Conservation (phyloP, 64 coral and sea anemone genomes). For the Pachyseris speciosa region DNA sequence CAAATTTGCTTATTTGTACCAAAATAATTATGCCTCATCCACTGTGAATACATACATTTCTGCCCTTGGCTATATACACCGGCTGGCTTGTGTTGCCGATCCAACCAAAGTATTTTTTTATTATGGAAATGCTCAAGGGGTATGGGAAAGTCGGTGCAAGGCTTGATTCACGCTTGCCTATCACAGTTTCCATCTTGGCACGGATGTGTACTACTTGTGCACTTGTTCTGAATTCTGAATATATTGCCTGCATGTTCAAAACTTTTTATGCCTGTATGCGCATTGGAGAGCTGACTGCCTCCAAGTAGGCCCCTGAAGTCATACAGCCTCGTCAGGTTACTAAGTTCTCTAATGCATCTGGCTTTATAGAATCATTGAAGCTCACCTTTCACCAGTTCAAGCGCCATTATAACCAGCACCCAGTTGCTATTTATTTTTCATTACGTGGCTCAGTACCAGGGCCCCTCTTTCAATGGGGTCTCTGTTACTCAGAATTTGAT, state of each 20-base stretch:
- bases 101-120: constrained; percentile 14
- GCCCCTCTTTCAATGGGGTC: background rate
- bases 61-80: background rate
- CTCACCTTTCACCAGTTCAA: too few species aligned
- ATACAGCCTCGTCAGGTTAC: background rate
- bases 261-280: constrained; percentile 15
- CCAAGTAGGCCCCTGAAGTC: background rate
- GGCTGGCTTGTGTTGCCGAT: background rate
- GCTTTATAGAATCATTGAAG: too few species aligned
- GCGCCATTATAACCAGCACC: too few species aligned
- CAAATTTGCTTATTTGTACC: background rate
- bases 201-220: background rate
- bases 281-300: constrained; percentile 22
- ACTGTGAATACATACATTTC: background rate
- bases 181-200: constrained; percentile 16
- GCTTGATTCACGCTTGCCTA: background rate
- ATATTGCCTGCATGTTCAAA: constrained; percentile 61
- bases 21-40: background rate
- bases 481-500: constrained; percentile 15
- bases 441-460: too few species aligned
- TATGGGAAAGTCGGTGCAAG: constrained; percentile 23
- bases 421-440: too few species aligned
- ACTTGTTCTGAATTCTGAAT: background rate
- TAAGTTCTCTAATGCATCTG: too few species aligned
- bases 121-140: constrained; percentile 35